These are phyloP conservation scores for Callopanchax toddi DNA, from an alignment of 2,113 vertebrate species.

Conservation along the genomic window DNA sequence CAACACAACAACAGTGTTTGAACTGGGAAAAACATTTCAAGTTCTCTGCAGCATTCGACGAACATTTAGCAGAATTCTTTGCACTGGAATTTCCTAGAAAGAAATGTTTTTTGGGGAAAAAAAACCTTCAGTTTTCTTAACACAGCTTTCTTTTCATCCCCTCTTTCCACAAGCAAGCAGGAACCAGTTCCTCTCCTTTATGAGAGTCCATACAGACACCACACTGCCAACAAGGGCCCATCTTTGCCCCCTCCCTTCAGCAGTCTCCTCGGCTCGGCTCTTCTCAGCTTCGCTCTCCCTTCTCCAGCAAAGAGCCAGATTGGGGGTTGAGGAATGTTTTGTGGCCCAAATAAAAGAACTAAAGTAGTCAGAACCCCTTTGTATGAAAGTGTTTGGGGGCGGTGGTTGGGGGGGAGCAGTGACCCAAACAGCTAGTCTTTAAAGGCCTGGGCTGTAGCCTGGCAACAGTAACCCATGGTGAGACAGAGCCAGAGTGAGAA, in stretches of 20 bases:
- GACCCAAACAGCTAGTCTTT: constrained; percentile 85
- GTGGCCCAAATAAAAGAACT: constrained; percentile 85
- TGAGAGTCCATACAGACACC: constrained; percentile 75
- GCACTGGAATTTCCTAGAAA: neutral
- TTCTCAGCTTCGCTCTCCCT: constrained; percentile 65
- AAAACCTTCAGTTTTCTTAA: constrained; percentile 41
- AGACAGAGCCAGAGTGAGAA: constrained; percentile 59
- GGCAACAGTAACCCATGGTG: constrained; percentile 85
- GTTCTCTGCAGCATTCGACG: constrained; percentile 5
- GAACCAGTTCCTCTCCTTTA: constrained; percentile 68
- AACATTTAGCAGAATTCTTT: neutral
- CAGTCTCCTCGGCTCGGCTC: constrained; percentile 60
- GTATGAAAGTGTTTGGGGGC: constrained; percentile 73
- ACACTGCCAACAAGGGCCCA: constrained; percentile 77
- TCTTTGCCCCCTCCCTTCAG: constrained; percentile 41
- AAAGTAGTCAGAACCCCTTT: constrained; percentile 85
- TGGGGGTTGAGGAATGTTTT: constrained; percentile 82
- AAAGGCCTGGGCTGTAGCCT: constrained; percentile 81
- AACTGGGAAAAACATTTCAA: constrained; percentile 23
- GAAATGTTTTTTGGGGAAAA: constrained; percentile 18
- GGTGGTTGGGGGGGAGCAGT: constrained; percentile 67
- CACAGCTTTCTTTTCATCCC: constrained; percentile 4
- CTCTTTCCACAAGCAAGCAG: constrained; percentile 45
- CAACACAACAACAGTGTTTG: constrained; percentile 26
- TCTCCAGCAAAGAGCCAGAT: constrained; percentile 80